Evolutionary conservation across 2,888 invertebrate species (phyloP).

Genomic region (Orchesella flavescens): DNA sequence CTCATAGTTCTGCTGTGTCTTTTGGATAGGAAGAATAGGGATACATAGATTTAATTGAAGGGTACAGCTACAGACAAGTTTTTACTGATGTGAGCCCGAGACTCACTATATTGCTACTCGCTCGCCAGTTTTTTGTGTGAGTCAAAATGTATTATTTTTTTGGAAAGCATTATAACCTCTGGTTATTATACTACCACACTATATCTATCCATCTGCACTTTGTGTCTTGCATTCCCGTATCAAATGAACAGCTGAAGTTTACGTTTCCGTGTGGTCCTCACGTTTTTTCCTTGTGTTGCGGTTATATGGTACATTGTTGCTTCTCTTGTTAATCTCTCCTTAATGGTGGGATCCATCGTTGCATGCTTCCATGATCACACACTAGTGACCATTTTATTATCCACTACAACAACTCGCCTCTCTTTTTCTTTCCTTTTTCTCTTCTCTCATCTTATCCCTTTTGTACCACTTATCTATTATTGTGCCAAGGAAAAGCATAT

Average conservation of each 20-base stretch:
- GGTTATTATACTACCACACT: too few relatives aligned
- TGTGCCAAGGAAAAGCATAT: constrained; percentile 37
- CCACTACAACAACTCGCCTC: constrained; percentile 37
- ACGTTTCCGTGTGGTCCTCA: neutral
- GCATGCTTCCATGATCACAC: constrained; percentile 43
- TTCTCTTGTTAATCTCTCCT: constrained; percentile 53
- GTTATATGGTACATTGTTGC: constrained; percentile 44
- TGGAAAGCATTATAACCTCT: too few relatives aligned
- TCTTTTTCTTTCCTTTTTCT: constrained; percentile 6
- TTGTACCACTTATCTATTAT: constrained; percentile 35
- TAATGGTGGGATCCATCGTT: constrained; percentile 52
- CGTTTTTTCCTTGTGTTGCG: constrained; percentile 26
- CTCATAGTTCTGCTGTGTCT: neutral
- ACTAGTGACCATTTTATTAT: constrained; percentile 60
- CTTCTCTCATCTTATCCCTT: constrained; percentile 7
- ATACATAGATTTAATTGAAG: constrained; percentile 40
- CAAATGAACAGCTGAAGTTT: too few relatives aligned
- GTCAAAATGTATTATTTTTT: too few relatives aligned
- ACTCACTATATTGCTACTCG: too few relatives aligned
- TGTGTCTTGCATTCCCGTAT: too few relatives aligned
- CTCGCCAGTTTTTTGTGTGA: too few relatives aligned
- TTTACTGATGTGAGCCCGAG: too few relatives aligned
- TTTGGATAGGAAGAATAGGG: neutral
- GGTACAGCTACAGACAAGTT: constrained; percentile 4
- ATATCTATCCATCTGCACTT: too few relatives aligned